Evolutionary conservation across 2,113 vertebrate genomes (phyloP).

Genomic region (Mystacornis crossleyi): DNA sequence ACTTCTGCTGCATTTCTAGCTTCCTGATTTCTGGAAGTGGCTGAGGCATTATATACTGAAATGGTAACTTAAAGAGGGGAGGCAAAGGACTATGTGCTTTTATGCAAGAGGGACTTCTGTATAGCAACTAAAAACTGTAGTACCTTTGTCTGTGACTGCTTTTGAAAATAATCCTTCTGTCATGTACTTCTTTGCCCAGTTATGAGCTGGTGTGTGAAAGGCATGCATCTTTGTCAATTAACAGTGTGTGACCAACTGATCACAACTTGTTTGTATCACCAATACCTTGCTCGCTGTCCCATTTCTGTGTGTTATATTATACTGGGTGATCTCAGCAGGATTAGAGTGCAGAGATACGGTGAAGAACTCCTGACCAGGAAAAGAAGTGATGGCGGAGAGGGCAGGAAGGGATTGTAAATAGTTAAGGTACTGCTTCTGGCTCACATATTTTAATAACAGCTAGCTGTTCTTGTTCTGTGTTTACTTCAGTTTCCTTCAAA

Average conservation of each 20-base stretch:
- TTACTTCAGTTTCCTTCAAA: background rate
- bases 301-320: background rate
- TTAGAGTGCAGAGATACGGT: background rate
- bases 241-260: background rate
- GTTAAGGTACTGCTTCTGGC: background rate
- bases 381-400: background rate
- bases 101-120: background rate
- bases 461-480: background rate
- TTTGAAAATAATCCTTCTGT: background rate
- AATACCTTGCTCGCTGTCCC: background rate
- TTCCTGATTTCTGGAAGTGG: background rate
- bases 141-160: background rate
- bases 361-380: background rate
- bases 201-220: background rate
- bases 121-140: background rate
- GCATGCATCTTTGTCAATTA: background rate
- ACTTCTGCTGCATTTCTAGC: background rate
- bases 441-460: background rate
- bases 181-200: background rate
- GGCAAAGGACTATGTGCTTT: background rate
- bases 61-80: background rate
- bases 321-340: background rate
- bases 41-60: background rate
- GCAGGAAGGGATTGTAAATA: rapidly evolving
- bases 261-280: background rate